phyloP scores from a whole-genome alignment of 2,113 vertebrate species.

The Connochaetes taurinus region DNA sequence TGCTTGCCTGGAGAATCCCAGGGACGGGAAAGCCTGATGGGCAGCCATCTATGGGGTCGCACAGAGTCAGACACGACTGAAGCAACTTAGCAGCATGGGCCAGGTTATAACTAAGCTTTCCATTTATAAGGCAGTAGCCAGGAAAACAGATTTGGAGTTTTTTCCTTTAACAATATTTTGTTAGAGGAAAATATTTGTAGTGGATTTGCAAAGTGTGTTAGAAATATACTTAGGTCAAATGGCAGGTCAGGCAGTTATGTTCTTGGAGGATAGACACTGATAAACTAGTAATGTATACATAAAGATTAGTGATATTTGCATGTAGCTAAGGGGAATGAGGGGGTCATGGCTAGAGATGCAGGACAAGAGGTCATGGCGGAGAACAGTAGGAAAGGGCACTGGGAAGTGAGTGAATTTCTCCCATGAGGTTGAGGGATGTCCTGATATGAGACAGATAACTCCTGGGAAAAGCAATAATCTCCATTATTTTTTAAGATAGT shows the following conservation, averaged over 20 bases:
- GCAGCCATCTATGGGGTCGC: too few relatives aligned
- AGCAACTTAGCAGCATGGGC: too few relatives aligned
- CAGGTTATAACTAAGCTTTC: background rate
- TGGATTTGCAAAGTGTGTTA: background rate
- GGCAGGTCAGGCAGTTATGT: background rate
- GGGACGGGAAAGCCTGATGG: too few relatives aligned
- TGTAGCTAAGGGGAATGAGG: background rate
- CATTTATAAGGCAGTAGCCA: background rate
- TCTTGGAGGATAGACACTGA: background rate
- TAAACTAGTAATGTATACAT: background rate
- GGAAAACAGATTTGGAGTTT: background rate
- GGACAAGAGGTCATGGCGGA: background rate
- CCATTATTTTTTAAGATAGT: background rate
- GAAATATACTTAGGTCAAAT: background rate
- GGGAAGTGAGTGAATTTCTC: background rate
- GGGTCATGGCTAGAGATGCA: background rate
- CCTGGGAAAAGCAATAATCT: background rate
- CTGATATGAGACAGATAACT: background rate
- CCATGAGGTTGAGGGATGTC: background rate
- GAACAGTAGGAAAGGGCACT: background rate
- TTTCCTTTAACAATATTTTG: background rate
- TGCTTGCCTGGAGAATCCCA: too few relatives aligned
- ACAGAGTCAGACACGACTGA: too few relatives aligned
- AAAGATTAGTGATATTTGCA: background rate
- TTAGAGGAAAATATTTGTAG: background rate